Evolutionary conservation across 2,888 invertebrate species (phyloP), one percentile per base, ranked within the genome.

Genomic region (Drosophila picticornis): DNA sequence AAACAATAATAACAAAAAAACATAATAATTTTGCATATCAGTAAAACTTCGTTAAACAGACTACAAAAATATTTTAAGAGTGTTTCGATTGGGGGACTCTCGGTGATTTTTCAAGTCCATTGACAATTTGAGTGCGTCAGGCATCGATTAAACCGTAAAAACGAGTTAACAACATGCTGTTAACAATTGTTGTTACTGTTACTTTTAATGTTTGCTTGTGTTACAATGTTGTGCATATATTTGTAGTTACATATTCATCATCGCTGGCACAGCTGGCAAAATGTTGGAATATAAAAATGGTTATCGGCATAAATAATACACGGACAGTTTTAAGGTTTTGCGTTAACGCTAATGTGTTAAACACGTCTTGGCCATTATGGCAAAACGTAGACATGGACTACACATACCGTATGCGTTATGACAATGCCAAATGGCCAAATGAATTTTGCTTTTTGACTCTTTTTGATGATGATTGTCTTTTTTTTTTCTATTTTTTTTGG

Each of bases 351-450:
- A 85, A 85, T 85, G 85, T 84, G 85, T 75, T 75, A 83, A 82
- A 87, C 90, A 85, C 85, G 85, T 89, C 85, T 89, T 84, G 85
- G 90, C 88, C 88, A 85, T 85, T 85, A 87, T 75, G 50, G 19
- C 58, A 11, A 29, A 9, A 60, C 19, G 52, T 16, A 51, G 13
- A 51, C 9, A 60, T 1, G 55, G 34, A 43, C 13, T 25, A 25
- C 13, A 81, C 77, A 80, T 86, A 88, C 84, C 84, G 84, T 87
- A 89, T 85, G 77, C 89, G 84, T 89, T 89, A 84, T 89, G 88
- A 82, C 85, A 84, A 82, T 80, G 71, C 77, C 77, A 75, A 75
- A 79, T 77, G 69, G 77, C 77, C 77, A 70, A 80, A 77, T 77
- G 70, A 63, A 74, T 80, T 55, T 58, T 46, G 62, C 70, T 57